A percentile compares a stretch with the other conserved stretches of the same genome.
These are phyloP conservation scores for Tachystola acroxantha DNA, from an alignment of 2,888 invertebrate species.

Conservation along the genomic window DNA sequence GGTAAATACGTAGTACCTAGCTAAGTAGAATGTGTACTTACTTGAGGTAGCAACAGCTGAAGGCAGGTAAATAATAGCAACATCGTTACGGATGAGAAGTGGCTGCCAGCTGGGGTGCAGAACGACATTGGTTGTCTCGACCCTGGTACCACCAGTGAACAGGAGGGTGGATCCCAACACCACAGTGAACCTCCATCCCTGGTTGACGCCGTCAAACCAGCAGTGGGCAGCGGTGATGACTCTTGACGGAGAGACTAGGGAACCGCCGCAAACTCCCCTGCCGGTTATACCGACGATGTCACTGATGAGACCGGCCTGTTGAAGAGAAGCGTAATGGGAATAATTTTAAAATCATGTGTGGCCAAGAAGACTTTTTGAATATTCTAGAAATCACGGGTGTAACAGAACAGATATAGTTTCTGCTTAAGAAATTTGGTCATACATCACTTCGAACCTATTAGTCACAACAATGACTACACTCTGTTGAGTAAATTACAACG, in stretches of 20 bases:
- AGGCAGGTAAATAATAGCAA: conserved; percentile 39
- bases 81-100: conserved; percentile 32
- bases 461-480: too few species aligned
- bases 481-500: too few species aligned
- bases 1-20: too few species aligned
- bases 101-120: conserved; percentile 40
- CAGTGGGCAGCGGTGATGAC: conserved; percentile 54
- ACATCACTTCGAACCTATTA: too few species aligned
- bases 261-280: conserved; percentile 42
- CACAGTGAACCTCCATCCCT: conserved; percentile 38
- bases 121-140: conserved; percentile 28
- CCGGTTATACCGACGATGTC: conserved; percentile 24
- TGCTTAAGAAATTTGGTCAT: too few species aligned
- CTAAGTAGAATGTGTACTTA: conserved; percentile 26
- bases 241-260: conserved; percentile 39
- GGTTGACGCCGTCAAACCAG: conserved; percentile 48
- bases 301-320: conserved; percentile 34
- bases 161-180: conserved; percentile 38
- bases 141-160: conserved; percentile 37
- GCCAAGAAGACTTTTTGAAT: too few species aligned
- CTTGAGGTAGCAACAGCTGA: conserved; percentile 23
- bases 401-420: too few species aligned
- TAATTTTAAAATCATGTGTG: too few species aligned
- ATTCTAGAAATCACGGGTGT: too few species aligned
- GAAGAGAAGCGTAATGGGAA: too few species aligned